Conservation (phyloP, 1,140 invertebrate species). For the Calycopis cecrops region DNA sequence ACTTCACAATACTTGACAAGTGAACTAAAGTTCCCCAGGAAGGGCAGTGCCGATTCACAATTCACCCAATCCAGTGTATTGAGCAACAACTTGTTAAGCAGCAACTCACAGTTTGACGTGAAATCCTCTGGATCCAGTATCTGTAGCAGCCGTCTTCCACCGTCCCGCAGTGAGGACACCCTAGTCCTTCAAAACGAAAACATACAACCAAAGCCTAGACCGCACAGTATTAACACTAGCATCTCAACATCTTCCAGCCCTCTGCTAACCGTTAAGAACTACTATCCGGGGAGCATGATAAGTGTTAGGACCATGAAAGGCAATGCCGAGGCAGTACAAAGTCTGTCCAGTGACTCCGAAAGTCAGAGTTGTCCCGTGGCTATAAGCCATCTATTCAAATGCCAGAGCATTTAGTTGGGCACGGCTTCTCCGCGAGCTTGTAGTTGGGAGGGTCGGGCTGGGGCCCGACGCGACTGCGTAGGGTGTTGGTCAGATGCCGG, state of each 20-base stretch:
- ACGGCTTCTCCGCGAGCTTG: constrained; percentile 36
- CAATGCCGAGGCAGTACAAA: constrained; percentile 76
- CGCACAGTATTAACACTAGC: constrained; percentile 70
- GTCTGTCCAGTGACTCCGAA: constrained; percentile 79
- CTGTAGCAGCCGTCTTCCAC: constrained; percentile 75
- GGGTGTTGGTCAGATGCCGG: constrained; percentile 38
- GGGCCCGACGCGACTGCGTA: constrained; percentile 45
- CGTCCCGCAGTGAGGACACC: constrained; percentile 86
- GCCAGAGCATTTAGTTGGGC: constrained; percentile 31
- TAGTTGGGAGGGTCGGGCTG: constrained; percentile 50
- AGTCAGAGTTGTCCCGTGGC: constrained; percentile 72
- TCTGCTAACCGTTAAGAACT: constrained; percentile 77
- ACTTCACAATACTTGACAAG: constrained; percentile 73
- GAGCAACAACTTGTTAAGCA: constrained; percentile 70
- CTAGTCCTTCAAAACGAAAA: constrained; percentile 77
- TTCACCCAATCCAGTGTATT: constrained; percentile 63
- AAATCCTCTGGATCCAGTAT: constrained; percentile 53
- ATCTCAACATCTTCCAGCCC: constrained; percentile 81
- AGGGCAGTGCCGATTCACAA: constrained; percentile 79
- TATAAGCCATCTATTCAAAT: constrained; percentile 44
- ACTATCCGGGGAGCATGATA: constrained; percentile 77
- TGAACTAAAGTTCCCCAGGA: constrained; percentile 73
- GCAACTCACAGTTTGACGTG: constrained; percentile 63
- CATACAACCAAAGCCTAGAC: constrained; percentile 71
- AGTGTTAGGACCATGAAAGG: constrained; percentile 75